phyloP scores from a whole-genome alignment of 1,140 invertebrate genomes.

The Drosophila navojoa region DNA sequence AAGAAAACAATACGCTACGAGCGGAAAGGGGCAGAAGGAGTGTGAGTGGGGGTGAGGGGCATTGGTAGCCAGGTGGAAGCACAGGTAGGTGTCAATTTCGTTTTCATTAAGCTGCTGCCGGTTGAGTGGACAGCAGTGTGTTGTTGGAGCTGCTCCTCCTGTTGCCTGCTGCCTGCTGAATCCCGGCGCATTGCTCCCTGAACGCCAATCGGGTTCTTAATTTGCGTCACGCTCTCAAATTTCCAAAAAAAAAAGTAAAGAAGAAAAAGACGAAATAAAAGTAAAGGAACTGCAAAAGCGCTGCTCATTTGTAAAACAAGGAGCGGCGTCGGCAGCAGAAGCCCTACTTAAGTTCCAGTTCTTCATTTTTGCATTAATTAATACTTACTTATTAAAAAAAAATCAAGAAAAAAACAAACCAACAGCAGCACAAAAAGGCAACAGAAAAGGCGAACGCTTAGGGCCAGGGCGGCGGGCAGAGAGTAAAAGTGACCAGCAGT shows the following conservation, averaged over 20 bases:
- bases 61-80: neutral
- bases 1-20: slow-evolving; percentile 26
- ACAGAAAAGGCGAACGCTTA: slow-evolving; percentile 29
- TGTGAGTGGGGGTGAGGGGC: too few relatives aligned
- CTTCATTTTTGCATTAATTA: slow-evolving; percentile 80
- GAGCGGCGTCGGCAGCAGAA: slow-evolving; percentile 48
- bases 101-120: slow-evolving; percentile 80
- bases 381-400: slow-evolving; percentile 72
- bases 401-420: neutral
- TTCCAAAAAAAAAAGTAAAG: slow-evolving; percentile 41
- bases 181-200: slow-evolving; percentile 17
- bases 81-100: slow-evolving; percentile 72
- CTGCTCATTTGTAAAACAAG: slow-evolving; percentile 71
- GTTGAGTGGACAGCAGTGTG: slow-evolving; percentile 56
- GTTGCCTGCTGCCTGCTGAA: neutral
- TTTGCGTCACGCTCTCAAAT: slow-evolving; percentile 76
- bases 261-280: neutral
- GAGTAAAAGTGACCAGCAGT: slow-evolving; percentile 21
- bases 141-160: neutral
- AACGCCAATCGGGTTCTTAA: slow-evolving; percentile 54
- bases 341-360: slow-evolving; percentile 70
- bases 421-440: slow-evolving; percentile 36
- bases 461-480: slow-evolving; percentile 27
- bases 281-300: slow-evolving; percentile 38
- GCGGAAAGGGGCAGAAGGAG: neutral